These are phyloP conservation scores for Danionella cerebrum DNA, from an alignment of 2,113 vertebrate species.

Conservation along the genomic window DNA sequence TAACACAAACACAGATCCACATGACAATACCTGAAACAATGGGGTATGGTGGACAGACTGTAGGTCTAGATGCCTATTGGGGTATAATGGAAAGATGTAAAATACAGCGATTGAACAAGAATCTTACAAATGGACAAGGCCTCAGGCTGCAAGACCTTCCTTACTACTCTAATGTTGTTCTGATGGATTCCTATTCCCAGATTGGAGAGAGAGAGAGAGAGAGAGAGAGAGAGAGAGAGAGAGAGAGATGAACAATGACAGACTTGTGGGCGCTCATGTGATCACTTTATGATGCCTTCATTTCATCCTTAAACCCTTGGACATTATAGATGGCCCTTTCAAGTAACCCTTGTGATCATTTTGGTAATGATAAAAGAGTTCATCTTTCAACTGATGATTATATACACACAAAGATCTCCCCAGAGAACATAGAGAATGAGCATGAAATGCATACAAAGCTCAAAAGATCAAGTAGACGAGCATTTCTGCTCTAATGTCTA, in stretches of 20 bases:
- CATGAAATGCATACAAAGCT: background rate
- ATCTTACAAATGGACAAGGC: slow-evolving; percentile 10
- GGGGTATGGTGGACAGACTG: background rate
- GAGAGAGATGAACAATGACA: slow-evolving; percentile 10
- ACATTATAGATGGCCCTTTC: background rate
- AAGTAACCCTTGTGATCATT: slow-evolving; percentile 6
- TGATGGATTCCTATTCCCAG: background rate
- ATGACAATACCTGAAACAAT: slow-evolving; percentile 4
- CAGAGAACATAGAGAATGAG: background rate
- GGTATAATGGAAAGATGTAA: background rate
- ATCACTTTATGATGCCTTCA: slow-evolving; percentile 4
- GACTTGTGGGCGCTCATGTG: slow-evolving; percentile 5
- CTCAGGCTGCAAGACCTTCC: background rate
- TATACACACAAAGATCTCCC: background rate
- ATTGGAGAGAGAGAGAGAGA: too few relatives aligned
- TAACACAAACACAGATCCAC: background rate
- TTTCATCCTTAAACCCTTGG: slow-evolving; percentile 9
- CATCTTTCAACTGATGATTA: background rate
- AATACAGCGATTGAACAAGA: background rate
- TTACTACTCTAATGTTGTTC: background rate
- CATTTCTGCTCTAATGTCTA: background rate
- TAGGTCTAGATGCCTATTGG: background rate
- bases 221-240: too few relatives aligned
- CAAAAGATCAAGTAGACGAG: background rate
- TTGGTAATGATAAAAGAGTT: slow-evolving; percentile 12